A percentile compares a stretch with the other conserved stretches of the same genome.
Evolutionary conservation across 2,113 vertebrate genomes (phyloP).

Genomic region (Sus scrofa): DNA sequence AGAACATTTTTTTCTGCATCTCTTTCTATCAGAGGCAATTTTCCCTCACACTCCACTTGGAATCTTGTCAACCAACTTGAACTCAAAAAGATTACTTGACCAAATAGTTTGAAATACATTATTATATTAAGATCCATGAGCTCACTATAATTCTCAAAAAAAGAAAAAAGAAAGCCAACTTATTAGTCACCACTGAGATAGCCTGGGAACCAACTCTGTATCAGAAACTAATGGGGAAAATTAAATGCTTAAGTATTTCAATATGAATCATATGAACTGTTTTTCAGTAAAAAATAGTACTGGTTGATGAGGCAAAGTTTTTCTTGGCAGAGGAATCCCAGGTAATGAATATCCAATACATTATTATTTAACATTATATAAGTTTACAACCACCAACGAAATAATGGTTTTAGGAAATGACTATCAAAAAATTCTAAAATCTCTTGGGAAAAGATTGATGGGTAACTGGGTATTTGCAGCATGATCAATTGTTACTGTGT

Average conservation of each 20-base stretch:
- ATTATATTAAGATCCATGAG: conserved; percentile 25
- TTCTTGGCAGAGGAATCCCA: conserved; percentile 13
- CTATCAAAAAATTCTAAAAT: conserved; percentile 1
- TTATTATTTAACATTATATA: not conserved
- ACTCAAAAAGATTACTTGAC: not conserved
- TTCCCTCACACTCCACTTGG: not conserved
- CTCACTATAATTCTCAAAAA: conserved; percentile 36
- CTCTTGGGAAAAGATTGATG: not conserved
- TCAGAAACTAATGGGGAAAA: conserved; percentile 33
- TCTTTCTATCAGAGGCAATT: not conserved
- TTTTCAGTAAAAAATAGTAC: conserved; percentile 47
- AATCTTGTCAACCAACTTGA: not conserved
- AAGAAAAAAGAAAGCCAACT: conserved; percentile 58
- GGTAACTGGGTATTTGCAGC: not conserved
- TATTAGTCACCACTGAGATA: conserved; percentile 40
- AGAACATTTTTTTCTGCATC: not conserved
- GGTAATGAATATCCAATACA: not conserved
- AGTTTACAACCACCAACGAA: not conserved
- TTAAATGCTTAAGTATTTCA: conserved; percentile 69
- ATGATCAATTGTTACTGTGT: not conserved
- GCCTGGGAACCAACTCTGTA: not conserved
- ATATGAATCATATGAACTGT: not conserved
- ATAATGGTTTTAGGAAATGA: conserved; percentile 2
- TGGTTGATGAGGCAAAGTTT: not conserved
- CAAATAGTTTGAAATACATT: not conserved